Conservation (phyloP, 2,113 vertebrate species). For the Athene cunicularia region DNA sequence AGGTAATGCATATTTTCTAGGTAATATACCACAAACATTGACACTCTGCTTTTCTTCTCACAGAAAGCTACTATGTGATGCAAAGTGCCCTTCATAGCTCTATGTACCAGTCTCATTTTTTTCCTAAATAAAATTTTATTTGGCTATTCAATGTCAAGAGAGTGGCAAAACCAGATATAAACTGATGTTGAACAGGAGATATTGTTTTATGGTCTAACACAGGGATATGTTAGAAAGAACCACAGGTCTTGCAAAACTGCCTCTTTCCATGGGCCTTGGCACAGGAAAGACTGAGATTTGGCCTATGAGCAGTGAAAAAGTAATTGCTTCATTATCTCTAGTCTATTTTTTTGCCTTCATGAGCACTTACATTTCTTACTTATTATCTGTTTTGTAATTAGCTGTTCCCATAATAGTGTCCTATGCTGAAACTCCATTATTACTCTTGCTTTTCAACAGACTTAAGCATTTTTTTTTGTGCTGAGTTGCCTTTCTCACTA, state of each 20-base stretch:
- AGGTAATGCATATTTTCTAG: background rate
- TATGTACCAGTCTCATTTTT: background rate
- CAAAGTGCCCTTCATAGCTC: background rate
- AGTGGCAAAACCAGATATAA: background rate
- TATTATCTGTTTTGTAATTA: conserved; percentile 67
- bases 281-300: background rate
- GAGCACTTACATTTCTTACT: conserved; percentile 53
- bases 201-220: background rate
- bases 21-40: background rate
- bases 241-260: background rate
- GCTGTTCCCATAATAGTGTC: conserved; percentile 41
- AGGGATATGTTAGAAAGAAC: background rate
- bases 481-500: conserved; percentile 54
- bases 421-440: conserved; percentile 53
- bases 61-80: background rate
- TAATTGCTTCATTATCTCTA: conserved; percentile 60
- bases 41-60: background rate
- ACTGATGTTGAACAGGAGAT: background rate
- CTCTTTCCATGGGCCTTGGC: background rate
- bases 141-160: background rate
- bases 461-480: conserved; percentile 59
- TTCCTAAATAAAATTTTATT: background rate
- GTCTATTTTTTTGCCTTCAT: conserved; percentile 24
- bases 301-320: conserved; percentile 24
- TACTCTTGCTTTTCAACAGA: conserved; percentile 50